phyloP scores from a whole-genome alignment of 2,113 vertebrate species.

The Tragelaphus scriptus region DNA sequence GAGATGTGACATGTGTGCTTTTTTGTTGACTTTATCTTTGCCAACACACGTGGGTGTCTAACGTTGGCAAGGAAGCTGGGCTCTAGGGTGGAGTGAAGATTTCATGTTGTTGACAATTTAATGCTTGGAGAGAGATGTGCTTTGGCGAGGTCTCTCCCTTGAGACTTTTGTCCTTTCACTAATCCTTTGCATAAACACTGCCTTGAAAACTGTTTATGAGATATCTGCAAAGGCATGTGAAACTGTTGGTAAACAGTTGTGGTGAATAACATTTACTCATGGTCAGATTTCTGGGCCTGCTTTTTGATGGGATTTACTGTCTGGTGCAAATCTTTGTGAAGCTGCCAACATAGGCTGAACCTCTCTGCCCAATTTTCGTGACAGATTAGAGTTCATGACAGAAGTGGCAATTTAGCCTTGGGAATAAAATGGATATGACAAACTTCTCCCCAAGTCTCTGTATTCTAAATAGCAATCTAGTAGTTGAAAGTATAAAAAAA shows the following conservation, averaged over 20 bases:
- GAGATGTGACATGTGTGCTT: conserved; percentile 45
- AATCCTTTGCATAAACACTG: conserved; percentile 63
- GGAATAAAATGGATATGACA: neutral
- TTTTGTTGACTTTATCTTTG: conserved; percentile 63
- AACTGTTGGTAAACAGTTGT: conserved; percentile 55
- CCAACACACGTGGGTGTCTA: conserved; percentile 47
- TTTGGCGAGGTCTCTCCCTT: conserved; percentile 26
- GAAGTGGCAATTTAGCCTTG: conserved; percentile 5
- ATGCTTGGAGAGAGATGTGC: conserved; percentile 38
- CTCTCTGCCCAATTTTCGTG: neutral
- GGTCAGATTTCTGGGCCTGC: neutral
- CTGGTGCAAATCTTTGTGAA: conserved; percentile 16
- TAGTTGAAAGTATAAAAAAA: neutral
- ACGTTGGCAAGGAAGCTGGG: conserved; percentile 36
- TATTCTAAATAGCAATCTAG: neutral
- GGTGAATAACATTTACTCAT: conserved; percentile 17
- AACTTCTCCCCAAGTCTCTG: neutral
- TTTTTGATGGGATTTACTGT: conserved; percentile 9
- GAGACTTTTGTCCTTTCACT: conserved; percentile 54
- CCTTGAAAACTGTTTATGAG: conserved; percentile 35
- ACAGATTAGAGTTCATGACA: neutral
- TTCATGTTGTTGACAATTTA: conserved; percentile 63
- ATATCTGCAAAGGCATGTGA: conserved; percentile 41
- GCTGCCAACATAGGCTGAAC: neutral
- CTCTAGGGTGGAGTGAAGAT: conserved; percentile 51